Evolutionary conservation across 2,113 vertebrate species (phyloP), one percentile per base, ranked within the genome.

Genomic region (Marmota monax): DNA sequence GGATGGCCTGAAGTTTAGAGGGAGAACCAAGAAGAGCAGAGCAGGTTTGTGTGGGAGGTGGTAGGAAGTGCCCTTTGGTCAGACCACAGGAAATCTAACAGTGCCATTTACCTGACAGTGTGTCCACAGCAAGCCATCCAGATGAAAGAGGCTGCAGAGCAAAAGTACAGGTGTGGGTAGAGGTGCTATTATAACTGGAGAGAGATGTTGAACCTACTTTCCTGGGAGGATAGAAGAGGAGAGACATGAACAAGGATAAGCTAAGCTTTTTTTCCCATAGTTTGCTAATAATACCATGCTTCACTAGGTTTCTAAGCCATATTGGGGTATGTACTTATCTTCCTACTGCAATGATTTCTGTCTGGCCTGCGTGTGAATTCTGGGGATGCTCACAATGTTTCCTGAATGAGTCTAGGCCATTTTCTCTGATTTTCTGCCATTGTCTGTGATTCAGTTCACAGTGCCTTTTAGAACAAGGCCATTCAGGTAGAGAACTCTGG

Each of bases 371-470:
- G 6, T 32, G 73, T 97, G 96, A 79, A 92, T 80, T 77, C 97
- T 48, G 76, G 90, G 88, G 87, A 84, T 84, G 97, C 94, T 84
- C 96, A 70, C 79, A 32, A 95, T 90, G 94, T 97, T 98, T 97
- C 87, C 94, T 63, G 67, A 92, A 29, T 87, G 79, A 34, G 95
- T 98, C 97, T 94, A 98, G 97, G 98, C 96, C 48, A 51, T 51
- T 51, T 51, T 51, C 48, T 12, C 48, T 51, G 48, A 51, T 51
- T 51, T 51, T 92, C 97, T 96, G 98, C 98, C 97, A 97, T 97
- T 97, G 95, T 95, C 97, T 84, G 95, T 95, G 94, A 96, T 97
- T 94, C 97, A 42, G 34, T 97, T 96, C 95, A 96, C 58, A 56
- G 70, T 95, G 95, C 97, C 97, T 97, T 98, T 98, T 88, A 96